Base-by-base conservation (phyloP, 2,113 vertebrate species). In the Gila orcuttii region DNA sequence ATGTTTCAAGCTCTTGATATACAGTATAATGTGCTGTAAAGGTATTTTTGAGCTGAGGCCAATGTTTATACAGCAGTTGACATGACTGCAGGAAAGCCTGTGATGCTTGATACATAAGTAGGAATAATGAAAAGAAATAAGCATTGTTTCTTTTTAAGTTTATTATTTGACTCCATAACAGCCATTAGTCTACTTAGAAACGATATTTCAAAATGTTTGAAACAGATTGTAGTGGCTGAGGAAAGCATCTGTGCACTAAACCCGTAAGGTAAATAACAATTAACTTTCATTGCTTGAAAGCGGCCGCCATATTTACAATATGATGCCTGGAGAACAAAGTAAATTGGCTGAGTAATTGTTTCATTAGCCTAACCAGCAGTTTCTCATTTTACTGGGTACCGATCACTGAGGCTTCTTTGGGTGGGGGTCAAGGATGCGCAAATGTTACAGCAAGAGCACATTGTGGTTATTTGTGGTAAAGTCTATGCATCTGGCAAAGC, bases 261-360 rank as follows among this genome's bases (percentile, higher is more conserved):
- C 68, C 45, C 76, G 31, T 28, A 42, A 79, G 42, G 75, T 87
- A 90, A 90, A 89, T 89, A 90, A 87, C 71, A 74, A 81, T 89
- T 89, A 86, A 81, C 76, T 68, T 85, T 85, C 66, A 10, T n/a
- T 69, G 23, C 83, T 71, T 82, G 50, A 71, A 39, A 74, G 79
- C 79, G 33, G 19, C 50, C 21, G 13, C 25, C 42, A 62, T 85
- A 39, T 87, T 87, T 84, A 87, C 85, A 62, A 85, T 66, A 59
- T 71, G 42, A 33, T 13, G 47, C 39, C 45, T 60, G 39, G 78
- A 88, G 84, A 87, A 79, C 64, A 82, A 83, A 71, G 60, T 50
- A 52, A 85, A 82, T 85, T 84, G 66, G 23, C 82, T 36, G 62
- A 82, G 79, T 85, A 85, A 87, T 89, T 85, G 87, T 87, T 83